These are phyloP conservation scores for Engraulis encrasicolus DNA, from an alignment of 2,113 vertebrate genomes.

Conservation along the genomic window DNA sequence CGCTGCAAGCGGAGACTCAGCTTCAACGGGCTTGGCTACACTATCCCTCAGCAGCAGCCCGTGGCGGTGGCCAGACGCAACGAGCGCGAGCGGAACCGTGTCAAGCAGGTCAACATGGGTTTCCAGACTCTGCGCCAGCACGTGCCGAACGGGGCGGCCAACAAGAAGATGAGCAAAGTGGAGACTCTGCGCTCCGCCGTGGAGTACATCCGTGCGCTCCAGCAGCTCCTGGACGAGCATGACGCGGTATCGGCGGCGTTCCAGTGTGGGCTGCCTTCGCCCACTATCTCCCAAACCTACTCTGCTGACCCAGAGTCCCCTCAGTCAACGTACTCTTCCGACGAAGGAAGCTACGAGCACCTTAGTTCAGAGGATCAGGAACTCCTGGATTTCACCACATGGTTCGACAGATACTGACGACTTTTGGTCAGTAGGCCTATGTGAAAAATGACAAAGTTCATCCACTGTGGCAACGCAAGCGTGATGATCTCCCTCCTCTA, in stretches of 20 bases:
- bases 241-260: constrained; percentile 84
- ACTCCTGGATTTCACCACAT: constrained; percentile 89
- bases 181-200: constrained; percentile 94
- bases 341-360: constrained; percentile 87
- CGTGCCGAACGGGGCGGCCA: constrained; percentile 91
- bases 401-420: constrained; percentile 89
- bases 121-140: constrained; percentile 95
- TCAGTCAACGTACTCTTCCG: constrained; percentile 87
- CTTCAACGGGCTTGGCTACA: constrained; percentile 80
- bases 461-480: neutral
- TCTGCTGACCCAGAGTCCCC: constrained; percentile 80
- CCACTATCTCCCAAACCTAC: constrained; percentile 70
- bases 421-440: neutral
- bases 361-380: constrained; percentile 88
- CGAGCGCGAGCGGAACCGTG: constrained; percentile 93
- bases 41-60: constrained; percentile 74
- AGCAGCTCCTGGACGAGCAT: constrained; percentile 89
- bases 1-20: constrained; percentile 87
- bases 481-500: neutral
- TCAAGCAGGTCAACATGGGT: constrained; percentile 94
- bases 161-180: constrained; percentile 98
- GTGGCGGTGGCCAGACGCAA: constrained; percentile 92
- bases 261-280: constrained; percentile 79
- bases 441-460: neutral
- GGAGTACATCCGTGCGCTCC: constrained; percentile 93